Conservation (phyloP, 2,797 vertebrate species). For the Balearica regulorum region DNA sequence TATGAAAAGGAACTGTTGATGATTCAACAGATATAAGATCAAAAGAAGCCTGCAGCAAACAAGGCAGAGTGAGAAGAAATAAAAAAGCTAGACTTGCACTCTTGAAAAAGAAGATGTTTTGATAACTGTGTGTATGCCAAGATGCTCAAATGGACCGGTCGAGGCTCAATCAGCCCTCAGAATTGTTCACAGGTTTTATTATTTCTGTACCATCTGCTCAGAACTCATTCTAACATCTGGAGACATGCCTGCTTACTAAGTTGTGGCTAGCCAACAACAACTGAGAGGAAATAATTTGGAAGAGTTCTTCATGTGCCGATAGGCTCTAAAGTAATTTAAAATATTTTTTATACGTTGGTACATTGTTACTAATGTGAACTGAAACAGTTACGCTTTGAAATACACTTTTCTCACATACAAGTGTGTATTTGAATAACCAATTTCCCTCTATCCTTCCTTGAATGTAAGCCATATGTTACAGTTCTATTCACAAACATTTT, state of each 20-base stretch:
- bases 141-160: neutral
- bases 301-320: neutral
- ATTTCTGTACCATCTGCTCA: slow-evolving; percentile 25
- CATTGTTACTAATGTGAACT: neutral
- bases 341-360: neutral
- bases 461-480: neutral
- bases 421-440: neutral
- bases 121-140: neutral
- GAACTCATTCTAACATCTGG: neutral
- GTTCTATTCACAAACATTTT: neutral
- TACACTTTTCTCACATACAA: neutral
- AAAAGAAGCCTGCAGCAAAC: neutral
- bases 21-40: neutral
- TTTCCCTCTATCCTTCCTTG: neutral
- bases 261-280: neutral
- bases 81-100: neutral
- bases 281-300: neutral
- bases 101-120: neutral
- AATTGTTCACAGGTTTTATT: slow-evolving; percentile 1
- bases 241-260: neutral
- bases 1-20: neutral
- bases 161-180: neutral
- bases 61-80: neutral
- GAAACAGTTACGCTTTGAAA: neutral
- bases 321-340: neutral